Base-by-base conservation (phyloP, 1,140 invertebrate genomes). In the Bombus waltoni region DNA sequence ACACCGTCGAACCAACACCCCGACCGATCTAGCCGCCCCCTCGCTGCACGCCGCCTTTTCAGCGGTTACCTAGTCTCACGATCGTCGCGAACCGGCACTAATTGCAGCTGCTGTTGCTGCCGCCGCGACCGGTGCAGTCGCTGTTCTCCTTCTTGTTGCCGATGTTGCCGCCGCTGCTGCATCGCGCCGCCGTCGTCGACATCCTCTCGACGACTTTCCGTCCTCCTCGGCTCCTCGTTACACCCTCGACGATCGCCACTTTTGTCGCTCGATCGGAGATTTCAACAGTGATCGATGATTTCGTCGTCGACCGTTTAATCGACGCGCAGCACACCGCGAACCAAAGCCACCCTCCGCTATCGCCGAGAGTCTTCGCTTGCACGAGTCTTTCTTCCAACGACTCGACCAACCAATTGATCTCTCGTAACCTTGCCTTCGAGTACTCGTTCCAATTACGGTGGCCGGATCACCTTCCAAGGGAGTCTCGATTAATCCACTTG, bases 31-130 rank as follows among this genome's bases (percentile, higher is more conserved):
- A 40, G 76, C 59, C 57, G 53, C 42, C 79, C 66, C 40, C 38
- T 10, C 38, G 25, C 25, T 71, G 32, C 32, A 32, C 68, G 44
- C 40, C 68, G 66, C 81, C 32, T 70, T 83, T 90, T 90, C 83
- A 88, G 88, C 87, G 86, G 89, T 90, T 86, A 90, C 88, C 81
- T 87, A 78, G 88, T 82, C 88, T 84, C 85, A 38, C 78, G 89
- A 73, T 57, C 88, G 88, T 80, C 80, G 65, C 66, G 89, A 86
- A 81, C 89, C 82, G 70, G 79, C 90, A 87, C 88, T 90, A 89
- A 89, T 88, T 91, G 88, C 89, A 82, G 78, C 65, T 47, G 77
- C 71, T 83, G 83, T 79, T 68, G 75, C 65, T 87, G 80, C 77
- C 84, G 81, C 72, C 18, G 47, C 47, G 47, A 53, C 47, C 87